These are phyloP conservation scores for Stomatorhinus walkeri DNA, from an alignment of 2,797 vertebrate species.

Conservation along the genomic window DNA sequence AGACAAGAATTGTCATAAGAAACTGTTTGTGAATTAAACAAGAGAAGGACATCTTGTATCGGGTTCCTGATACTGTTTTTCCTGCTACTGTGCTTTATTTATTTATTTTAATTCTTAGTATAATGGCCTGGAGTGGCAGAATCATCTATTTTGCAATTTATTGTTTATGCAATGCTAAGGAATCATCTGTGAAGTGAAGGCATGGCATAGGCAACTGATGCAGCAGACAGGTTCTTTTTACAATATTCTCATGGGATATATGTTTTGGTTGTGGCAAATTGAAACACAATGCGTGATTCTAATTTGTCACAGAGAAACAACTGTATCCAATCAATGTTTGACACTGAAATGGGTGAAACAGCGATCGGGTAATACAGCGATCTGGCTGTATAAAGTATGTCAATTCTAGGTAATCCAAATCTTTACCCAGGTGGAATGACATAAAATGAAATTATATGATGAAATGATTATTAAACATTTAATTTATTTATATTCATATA, in stretches of 20 bases:
- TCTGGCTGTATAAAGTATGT: neutral
- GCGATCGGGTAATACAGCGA: too few relatives aligned
- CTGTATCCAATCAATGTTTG: neutral
- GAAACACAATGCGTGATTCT: constrained; percentile 2
- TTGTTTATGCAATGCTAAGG: neutral
- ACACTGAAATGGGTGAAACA: constrained; percentile 1
- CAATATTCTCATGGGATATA: neutral
- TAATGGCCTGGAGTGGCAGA: neutral
- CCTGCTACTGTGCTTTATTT: neutral
- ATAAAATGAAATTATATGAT: neutral
- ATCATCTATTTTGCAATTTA: neutral
- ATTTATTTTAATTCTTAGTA: neutral
- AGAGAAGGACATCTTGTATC: neutral
- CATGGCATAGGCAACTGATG: neutral
- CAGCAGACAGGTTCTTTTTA: neutral
- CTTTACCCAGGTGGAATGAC: constrained; percentile 12
- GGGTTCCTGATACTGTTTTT: neutral
- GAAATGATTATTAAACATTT: neutral
- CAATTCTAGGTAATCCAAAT: neutral
- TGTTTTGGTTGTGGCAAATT: constrained; percentile 10
- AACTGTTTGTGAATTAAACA: neutral
- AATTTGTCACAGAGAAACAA: constrained; percentile 16
- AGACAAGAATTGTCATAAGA: neutral
- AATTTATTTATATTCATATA: neutral
- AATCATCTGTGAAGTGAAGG: neutral